Evolutionary conservation across 2,797 vertebrate species (phyloP).

Genomic region (Catharus ustulatus): DNA sequence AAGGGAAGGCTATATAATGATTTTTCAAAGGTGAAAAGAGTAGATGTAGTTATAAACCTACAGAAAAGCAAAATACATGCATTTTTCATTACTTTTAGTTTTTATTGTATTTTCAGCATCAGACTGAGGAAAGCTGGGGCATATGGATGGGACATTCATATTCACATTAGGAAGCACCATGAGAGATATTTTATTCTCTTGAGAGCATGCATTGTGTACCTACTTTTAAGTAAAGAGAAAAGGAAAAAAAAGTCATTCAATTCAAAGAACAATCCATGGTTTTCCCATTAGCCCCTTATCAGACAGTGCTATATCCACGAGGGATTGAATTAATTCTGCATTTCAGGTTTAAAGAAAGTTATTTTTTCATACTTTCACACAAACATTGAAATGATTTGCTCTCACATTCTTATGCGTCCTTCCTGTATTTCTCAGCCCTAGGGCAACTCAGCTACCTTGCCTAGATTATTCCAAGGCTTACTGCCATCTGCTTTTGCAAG

Average conservation of each 20-base stretch:
- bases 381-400: background rate
- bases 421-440: background rate
- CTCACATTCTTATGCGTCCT: background rate
- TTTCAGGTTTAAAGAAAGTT: background rate
- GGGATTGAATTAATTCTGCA: background rate
- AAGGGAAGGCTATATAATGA: background rate
- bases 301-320: background rate
- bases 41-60: background rate
- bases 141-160: background rate
- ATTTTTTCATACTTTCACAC: background rate
- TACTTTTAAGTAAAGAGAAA: background rate
- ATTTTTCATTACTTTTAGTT: constrained; percentile 5
- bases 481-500: background rate
- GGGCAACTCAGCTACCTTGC: background rate
- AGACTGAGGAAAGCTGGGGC: background rate
- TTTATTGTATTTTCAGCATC: background rate
- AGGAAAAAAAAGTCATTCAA: background rate
- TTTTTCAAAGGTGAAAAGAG: constrained; percentile 10
- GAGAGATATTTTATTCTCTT: background rate
- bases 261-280: background rate
- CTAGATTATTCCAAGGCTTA: background rate
- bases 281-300: background rate
- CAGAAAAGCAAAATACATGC: background rate
- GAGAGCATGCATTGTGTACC: background rate
- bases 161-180: background rate